These are phyloP conservation scores for Hypotaenidia okinawae DNA, from an alignment of 2,797 vertebrate species.

Conservation along the genomic window DNA sequence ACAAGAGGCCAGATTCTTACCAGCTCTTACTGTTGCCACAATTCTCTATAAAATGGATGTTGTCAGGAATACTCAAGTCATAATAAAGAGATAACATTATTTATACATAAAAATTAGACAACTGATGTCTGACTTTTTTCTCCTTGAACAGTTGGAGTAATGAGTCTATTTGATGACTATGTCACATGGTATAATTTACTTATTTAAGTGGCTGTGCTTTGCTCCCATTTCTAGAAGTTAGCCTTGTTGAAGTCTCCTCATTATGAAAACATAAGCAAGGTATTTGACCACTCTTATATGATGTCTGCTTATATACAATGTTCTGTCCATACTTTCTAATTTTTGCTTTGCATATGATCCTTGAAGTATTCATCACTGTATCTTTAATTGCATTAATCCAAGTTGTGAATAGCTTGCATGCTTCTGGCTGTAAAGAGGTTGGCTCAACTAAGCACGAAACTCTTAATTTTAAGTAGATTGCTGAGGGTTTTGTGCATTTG, in stretches of 20 bases:
- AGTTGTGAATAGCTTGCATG: conserved; percentile 10
- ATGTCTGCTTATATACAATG: background rate
- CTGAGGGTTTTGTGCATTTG: conserved; percentile 42
- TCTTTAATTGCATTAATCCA: conserved; percentile 26
- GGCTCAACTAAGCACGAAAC: conserved; percentile 53
- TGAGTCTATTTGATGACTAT: background rate
- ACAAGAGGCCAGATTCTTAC: background rate
- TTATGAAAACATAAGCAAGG: background rate
- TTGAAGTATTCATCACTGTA: background rate
- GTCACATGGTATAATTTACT: too few relatives aligned
- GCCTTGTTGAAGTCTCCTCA: background rate
- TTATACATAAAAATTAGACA: background rate
- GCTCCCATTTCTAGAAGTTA: background rate
- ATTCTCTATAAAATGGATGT: background rate
- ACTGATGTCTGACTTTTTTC: background rate
- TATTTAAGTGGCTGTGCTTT: background rate
- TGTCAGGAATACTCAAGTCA: background rate
- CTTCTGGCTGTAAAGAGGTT: conserved; percentile 9
- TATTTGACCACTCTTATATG: background rate
- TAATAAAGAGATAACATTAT: background rate
- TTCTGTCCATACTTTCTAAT: background rate
- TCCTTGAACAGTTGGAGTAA: background rate
- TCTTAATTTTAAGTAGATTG: conserved; percentile 34
- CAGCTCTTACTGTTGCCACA: background rate
- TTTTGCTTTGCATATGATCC: background rate